Percentiles rank a stretch among this genome's conserved stretches.
Evolutionary conservation across 2,113 vertebrate species (phyloP).

Genomic region (Dermatemys mawii): DNA sequence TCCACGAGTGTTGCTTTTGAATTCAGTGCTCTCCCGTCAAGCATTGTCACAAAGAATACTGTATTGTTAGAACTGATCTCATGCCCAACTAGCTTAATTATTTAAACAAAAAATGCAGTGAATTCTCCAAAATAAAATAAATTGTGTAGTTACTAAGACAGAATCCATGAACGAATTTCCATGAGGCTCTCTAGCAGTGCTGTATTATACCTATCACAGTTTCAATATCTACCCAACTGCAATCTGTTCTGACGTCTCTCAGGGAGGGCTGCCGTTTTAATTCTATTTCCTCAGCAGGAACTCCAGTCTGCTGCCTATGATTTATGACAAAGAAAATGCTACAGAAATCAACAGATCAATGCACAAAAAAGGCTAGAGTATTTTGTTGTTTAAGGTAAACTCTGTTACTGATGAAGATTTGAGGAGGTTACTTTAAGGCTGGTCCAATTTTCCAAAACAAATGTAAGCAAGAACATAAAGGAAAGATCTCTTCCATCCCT

Average conservation of each 20-base stretch:
- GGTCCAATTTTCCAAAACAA: neutral
- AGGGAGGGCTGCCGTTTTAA: neutral
- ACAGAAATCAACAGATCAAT: neutral
- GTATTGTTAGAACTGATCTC: neutral
- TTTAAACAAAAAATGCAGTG: neutral
- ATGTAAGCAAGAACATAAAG: neutral
- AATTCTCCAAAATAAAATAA: neutral
- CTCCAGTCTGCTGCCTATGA: neutral
- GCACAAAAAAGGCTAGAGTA: neutral
- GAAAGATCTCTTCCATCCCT: neutral
- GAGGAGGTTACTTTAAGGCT: neutral
- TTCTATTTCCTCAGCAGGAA: neutral
- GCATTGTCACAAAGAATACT: neutral
- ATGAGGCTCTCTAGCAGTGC: neutral
- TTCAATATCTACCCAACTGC: conserved; percentile 7
- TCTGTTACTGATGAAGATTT: neutral
- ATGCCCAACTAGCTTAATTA: neutral
- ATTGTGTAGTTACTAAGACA: neutral
- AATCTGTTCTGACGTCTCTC: neutral
- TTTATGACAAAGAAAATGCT: neutral
- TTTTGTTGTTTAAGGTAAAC: neutral
- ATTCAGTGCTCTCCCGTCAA: neutral
- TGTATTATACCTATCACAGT: neutral
- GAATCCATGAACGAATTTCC: accelerated
- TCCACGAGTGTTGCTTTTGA: neutral